Evolutionary conservation across 2,888 invertebrate species (phyloP).

Genomic region (Cheilosia urbana): DNA sequence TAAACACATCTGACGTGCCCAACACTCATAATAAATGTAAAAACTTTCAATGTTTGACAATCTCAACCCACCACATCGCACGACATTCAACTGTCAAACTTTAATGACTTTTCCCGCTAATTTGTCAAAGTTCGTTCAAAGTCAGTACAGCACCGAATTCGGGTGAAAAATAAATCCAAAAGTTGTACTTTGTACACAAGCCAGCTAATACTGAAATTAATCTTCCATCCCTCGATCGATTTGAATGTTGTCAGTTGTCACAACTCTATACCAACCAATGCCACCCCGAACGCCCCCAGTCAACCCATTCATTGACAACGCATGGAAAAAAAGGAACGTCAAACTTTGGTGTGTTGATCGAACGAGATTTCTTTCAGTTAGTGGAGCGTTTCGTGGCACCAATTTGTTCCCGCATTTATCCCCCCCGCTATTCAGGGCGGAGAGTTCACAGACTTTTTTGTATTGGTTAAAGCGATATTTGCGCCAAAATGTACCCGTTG

Average conservation of each 20-base stretch:
- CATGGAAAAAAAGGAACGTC: neutral
- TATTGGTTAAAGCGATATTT: too few species aligned
- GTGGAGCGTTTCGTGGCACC: conserved; percentile 44
- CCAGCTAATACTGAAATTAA: conserved; percentile 10
- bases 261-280: neutral
- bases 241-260: conserved; percentile 18
- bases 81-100: conserved; percentile 28
- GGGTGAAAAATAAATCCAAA: conserved; percentile 5
- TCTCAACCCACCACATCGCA: neutral
- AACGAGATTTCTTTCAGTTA: conserved; percentile 41
- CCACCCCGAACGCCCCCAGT: neutral
- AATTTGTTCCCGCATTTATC: conserved; percentile 50
- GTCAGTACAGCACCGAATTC: neutral
- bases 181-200: neutral
- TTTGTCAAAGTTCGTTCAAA: conserved; percentile 41
- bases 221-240: conserved; percentile 34
- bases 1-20: too few species aligned
- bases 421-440: neutral
- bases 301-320: neutral
- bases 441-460: neutral
- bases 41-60: too few species aligned
- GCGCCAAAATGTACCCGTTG: too few species aligned
- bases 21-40: too few species aligned
- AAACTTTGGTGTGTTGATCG: conserved; percentile 43
- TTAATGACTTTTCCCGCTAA: conserved; percentile 20